Conservation (phyloP, 2,797 vertebrate species). For the Lycodopsis pacificus region DNA sequence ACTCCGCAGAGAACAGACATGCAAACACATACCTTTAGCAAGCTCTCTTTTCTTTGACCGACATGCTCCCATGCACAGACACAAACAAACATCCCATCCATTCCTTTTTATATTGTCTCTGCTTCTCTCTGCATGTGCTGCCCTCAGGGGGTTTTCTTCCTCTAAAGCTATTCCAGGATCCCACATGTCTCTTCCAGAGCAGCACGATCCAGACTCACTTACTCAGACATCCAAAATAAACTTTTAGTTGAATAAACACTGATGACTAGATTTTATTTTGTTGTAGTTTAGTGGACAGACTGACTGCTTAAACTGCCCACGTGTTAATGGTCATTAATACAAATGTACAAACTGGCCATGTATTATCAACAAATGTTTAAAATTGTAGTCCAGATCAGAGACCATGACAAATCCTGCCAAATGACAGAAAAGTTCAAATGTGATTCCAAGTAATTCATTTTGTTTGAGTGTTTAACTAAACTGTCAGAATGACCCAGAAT, state of each 20-base stretch:
- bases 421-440: background rate
- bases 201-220: background rate
- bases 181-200: constrained; percentile 33
- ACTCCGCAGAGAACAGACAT: constrained; percentile 25
- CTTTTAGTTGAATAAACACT: background rate
- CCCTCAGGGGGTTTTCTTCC: constrained; percentile 36
- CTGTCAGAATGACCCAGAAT: background rate
- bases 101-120: constrained; percentile 47
- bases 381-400: constrained; percentile 9
- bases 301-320: constrained; percentile 27
- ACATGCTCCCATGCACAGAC: constrained; percentile 16
- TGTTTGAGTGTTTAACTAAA: background rate
- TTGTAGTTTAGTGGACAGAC: constrained; percentile 2
- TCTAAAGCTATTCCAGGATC: constrained; percentile 51
- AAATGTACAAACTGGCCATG: background rate
- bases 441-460: background rate
- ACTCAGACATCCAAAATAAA: background rate
- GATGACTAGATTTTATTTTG: constrained; percentile 16
- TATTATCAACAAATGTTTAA: constrained; percentile 8
- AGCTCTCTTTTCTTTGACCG: constrained; percentile 1
- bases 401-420: background rate
- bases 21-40: background rate
- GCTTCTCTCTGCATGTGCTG: constrained; percentile 20
- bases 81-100: constrained; percentile 35
- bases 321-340: constrained; percentile 6